A percentile compares a stretch with the other conserved stretches of the same genome.
phyloP scores from a whole-genome alignment of 2,797 vertebrate genomes.

The Urophycis tenuis region DNA sequence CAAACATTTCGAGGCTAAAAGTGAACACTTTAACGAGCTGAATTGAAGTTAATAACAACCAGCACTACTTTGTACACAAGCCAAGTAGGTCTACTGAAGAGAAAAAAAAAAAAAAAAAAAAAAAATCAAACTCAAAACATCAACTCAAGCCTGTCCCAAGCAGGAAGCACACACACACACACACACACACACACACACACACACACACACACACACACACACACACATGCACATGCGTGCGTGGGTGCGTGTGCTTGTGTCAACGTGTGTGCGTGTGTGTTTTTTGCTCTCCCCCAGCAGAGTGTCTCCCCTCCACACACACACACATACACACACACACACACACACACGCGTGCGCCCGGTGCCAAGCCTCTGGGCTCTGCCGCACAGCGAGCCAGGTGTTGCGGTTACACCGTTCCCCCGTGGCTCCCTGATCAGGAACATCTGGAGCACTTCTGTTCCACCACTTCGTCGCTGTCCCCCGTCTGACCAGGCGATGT shows the following conservation, averaged over 20 bases:
- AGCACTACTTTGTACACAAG: background rate
- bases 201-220: no score
- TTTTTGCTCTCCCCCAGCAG: no score
- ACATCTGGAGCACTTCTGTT: conserved; percentile 79
- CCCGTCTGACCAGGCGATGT: conserved; percentile 76
- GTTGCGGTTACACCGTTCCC: conserved; percentile 72
- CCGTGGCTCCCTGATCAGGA: conserved; percentile 75
- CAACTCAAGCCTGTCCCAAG: background rate
- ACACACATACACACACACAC: background rate
- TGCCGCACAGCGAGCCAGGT: conserved; percentile 70
- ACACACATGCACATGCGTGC: no score
- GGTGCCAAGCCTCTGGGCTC: conserved; percentile 49
- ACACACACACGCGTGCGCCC: background rate
- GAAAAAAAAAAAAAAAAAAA: no score
- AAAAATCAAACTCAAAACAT: background rate
- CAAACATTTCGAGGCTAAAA: background rate
- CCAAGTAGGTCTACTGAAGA: background rate
- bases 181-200: no score
- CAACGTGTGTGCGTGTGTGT: no score
- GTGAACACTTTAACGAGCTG: background rate
- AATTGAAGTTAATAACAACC: background rate
- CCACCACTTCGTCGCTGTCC: conserved; percentile 73
- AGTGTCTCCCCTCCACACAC: no score
- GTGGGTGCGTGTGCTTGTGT: background rate
- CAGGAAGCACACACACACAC: background rate